These are phyloP conservation scores for Matsumyia berberina DNA, from an alignment of 2,888 invertebrate species.

Conservation along the genomic window DNA sequence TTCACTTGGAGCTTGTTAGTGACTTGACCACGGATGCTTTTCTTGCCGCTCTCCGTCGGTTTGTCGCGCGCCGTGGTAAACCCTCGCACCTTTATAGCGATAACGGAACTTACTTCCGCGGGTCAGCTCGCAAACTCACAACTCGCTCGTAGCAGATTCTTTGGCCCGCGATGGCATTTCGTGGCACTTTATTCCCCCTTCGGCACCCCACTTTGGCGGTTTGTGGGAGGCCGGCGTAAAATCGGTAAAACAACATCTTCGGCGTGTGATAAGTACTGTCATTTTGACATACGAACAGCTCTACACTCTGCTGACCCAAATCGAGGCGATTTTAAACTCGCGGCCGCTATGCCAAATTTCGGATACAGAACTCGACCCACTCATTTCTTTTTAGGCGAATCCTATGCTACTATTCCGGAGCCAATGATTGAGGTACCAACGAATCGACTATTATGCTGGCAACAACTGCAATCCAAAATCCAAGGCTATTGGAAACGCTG, in stretches of 20 bases:
- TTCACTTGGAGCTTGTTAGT: slow-evolving; percentile 51
- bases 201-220: slow-evolving; percentile 61
- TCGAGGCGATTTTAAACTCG: slow-evolving; percentile 21
- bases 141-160: slow-evolving; percentile 37
- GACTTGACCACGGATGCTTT: slow-evolving; percentile 50
- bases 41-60: slow-evolving; percentile 48
- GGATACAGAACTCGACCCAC: slow-evolving; percentile 12
- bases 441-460: slow-evolving; percentile 14
- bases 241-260: slow-evolving; percentile 40
- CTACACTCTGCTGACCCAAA: slow-evolving; percentile 8
- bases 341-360: slow-evolving; percentile 11
- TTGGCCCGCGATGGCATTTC: slow-evolving; percentile 50
- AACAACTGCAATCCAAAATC: slow-evolving; percentile 16
- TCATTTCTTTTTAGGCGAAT: slow-evolving; percentile 27
- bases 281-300: neutral
- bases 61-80: slow-evolving; percentile 53
- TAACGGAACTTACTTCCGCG: slow-evolving; percentile 62
- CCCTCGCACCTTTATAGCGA: slow-evolving; percentile 49
- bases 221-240: slow-evolving; percentile 55
- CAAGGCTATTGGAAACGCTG: slow-evolving; percentile 20
- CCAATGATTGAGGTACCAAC: neutral
- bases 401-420: slow-evolving; percentile 3
- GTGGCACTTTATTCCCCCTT: slow-evolving; percentile 67
- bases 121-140: slow-evolving; percentile 35
- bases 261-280: neutral